Conservation (phyloP, 2,888 invertebrate species). For the Neoitamus cyanurus region DNA sequence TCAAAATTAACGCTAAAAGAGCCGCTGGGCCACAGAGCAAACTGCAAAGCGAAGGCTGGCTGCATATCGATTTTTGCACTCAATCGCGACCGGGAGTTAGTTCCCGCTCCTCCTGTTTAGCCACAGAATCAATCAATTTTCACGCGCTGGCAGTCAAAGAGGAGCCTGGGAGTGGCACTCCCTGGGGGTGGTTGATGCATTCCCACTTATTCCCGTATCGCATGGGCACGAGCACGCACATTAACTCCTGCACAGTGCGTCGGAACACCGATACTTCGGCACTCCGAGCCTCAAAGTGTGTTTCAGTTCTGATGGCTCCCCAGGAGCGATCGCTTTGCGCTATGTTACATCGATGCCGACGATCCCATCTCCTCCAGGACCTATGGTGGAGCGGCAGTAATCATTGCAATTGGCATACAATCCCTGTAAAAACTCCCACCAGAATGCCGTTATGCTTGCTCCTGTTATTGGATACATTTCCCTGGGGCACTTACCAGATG, state of each 20-base stretch:
- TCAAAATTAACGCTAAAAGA: background rate
- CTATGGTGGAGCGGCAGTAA: background rate
- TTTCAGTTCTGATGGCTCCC: background rate
- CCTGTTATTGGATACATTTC: conserved; percentile 11
- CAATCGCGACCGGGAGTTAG: background rate
- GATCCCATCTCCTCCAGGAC: background rate
- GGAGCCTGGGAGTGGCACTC: background rate
- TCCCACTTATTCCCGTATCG: background rate
- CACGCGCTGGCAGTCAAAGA: background rate
- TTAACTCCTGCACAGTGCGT: background rate
- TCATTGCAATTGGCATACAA: background rate
- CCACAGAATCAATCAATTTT: background rate
- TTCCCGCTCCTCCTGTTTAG: background rate
- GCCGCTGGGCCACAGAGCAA: background rate
- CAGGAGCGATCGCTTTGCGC: background rate
- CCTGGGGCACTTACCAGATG: background rate
- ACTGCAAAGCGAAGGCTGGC: background rate
- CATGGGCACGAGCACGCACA: background rate
- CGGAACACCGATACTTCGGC: background rate
- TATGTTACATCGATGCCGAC: background rate
- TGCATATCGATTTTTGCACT: background rate
- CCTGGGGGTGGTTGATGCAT: background rate
- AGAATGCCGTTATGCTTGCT: background rate
- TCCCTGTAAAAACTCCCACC: background rate
- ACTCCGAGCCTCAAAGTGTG: background rate